Evolutionary conservation across 2,888 invertebrate genomes (phyloP).

Genomic region (Meandrusa payeni): DNA sequence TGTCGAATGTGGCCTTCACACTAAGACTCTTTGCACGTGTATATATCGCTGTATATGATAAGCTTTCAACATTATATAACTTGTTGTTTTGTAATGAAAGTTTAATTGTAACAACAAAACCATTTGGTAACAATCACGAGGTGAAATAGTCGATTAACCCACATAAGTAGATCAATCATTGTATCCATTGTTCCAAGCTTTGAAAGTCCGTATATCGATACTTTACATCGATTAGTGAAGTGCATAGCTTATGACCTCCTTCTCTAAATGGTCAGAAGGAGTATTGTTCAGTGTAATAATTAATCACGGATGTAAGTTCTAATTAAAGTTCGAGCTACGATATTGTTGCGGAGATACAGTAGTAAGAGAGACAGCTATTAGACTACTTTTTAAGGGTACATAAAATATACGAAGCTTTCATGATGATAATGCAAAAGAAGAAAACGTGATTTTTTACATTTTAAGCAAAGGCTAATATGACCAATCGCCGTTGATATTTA

Average conservation of each 20-base stretch:
- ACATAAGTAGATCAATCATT: slow-evolving; percentile 49
- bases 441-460: no score
- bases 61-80: slow-evolving; percentile 4
- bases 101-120: slow-evolving; percentile 23
- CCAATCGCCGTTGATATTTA: no score
- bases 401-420: no score
- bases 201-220: slow-evolving; percentile 37
- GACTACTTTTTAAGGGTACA: no score
- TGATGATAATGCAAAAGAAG: no score
- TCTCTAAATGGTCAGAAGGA: slow-evolving; percentile 40
- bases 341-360: no score
- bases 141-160: slow-evolving; percentile 39
- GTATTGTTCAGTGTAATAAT: slow-evolving; percentile 47
- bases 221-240: slow-evolving; percentile 38
- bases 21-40: no score
- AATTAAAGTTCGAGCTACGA: no score
- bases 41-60: no score
- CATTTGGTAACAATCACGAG: slow-evolving; percentile 29
- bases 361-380: no score
- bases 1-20: no score
- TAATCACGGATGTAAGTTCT: slow-evolving; percentile 35
- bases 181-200: slow-evolving; percentile 39
- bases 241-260: slow-evolving; percentile 41
- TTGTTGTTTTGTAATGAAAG: slow-evolving; percentile 26
- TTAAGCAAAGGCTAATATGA: no score